These are phyloP conservation scores for Brachirus orientalis DNA, from an alignment of 2,113 vertebrate species.

Conservation along the genomic window DNA sequence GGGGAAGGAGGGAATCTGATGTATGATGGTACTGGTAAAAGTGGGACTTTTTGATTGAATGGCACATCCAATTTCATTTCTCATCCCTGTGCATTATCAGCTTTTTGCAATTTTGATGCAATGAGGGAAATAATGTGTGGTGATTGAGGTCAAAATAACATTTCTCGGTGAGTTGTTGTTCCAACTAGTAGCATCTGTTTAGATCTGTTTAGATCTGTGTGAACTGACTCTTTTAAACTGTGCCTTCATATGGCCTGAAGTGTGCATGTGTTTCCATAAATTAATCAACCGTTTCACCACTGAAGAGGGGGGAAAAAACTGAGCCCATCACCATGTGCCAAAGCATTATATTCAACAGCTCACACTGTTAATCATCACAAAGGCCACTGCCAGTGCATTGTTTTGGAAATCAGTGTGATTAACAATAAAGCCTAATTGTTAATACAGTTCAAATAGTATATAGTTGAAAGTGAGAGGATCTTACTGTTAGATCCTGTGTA, in stretches of 20 bases:
- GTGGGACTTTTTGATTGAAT: no score
- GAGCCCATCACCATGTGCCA: background rate
- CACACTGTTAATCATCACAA: background rate
- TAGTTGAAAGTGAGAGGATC: no score
- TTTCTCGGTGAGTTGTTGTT: no score
- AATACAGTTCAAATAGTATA: no score
- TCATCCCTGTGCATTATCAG: no score
- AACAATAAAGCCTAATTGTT: slow-evolving; percentile 8
- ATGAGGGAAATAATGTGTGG: no score
- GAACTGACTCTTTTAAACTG: background rate
- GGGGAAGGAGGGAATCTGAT: background rate
- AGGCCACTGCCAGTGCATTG: slow-evolving; percentile 1
- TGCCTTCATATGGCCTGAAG: slow-evolving; percentile 3
- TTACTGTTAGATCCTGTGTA: no score
- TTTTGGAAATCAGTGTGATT: slow-evolving; percentile 9
- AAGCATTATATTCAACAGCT: slow-evolving; percentile 6
- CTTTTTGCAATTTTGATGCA: no score
- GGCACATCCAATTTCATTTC: no score
- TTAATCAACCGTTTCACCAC: slow-evolving; percentile 4
- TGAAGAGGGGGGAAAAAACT: background rate
- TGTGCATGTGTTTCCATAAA: slow-evolving; percentile 18
- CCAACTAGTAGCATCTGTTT: background rate
- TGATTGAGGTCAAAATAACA: no score
- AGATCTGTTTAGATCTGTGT: background rate
- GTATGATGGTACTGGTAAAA: background rate